A percentile compares a stretch with the other conserved stretches of the same genome.
Conservation (phyloP, 2,797 vertebrate species). For the Tachyglossus aculeatus region DNA sequence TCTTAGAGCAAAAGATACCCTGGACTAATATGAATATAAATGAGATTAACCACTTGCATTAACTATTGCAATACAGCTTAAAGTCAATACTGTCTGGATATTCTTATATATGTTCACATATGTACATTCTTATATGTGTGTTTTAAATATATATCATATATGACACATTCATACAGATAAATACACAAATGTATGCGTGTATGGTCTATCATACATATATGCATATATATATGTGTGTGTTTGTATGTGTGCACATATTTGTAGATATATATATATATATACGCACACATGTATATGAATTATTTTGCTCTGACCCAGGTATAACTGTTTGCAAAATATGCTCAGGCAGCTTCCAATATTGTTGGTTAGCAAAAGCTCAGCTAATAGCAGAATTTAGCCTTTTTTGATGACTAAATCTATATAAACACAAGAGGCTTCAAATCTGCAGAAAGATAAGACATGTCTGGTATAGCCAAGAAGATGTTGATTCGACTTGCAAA, state of each 20-base stretch:
- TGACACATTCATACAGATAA: neutral
- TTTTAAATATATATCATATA: rapidly evolving
- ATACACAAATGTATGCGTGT: neutral
- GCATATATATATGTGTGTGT: too few relatives aligned
- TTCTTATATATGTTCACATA: slow-evolving; percentile 72
- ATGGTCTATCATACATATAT: too few relatives aligned
- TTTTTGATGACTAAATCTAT: slow-evolving; percentile 18
- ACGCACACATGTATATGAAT: too few relatives aligned
- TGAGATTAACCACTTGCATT: slow-evolving; percentile 91
- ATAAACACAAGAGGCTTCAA: slow-evolving; percentile 32
- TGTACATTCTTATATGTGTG: neutral
- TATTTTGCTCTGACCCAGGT: slow-evolving; percentile 33
- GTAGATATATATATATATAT: slow-evolving; percentile 49
- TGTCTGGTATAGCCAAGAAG: neutral
- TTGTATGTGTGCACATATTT: slow-evolving; percentile 42
- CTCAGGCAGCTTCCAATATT: neutral
- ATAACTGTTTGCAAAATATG: slow-evolving; percentile 12
- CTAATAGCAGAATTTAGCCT: slow-evolving; percentile 38
- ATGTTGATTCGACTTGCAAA: neutral
- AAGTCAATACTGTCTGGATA: slow-evolving; percentile 79
- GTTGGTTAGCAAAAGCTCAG: slow-evolving; percentile 28
- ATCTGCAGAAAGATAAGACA: slow-evolving; percentile 31
- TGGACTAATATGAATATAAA: slow-evolving; percentile 95
- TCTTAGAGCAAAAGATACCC: slow-evolving; percentile 87
- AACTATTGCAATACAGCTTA: slow-evolving; percentile 88